These are phyloP conservation scores for Torymus auratus DNA, from an alignment of 2,888 invertebrate genomes.

Conservation along the genomic window DNA sequence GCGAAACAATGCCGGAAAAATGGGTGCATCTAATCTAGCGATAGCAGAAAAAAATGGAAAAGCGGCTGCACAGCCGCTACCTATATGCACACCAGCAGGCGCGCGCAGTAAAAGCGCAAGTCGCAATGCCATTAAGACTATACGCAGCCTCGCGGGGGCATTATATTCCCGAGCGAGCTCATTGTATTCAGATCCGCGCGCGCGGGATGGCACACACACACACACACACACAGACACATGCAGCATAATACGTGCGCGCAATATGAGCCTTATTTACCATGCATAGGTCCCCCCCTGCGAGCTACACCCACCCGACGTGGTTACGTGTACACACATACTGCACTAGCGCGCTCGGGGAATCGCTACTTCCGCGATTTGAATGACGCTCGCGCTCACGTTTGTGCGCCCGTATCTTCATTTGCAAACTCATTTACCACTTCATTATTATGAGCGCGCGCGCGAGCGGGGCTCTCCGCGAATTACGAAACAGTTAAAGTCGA, in stretches of 20 bases:
- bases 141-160: constrained; percentile 58
- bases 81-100: too few species aligned
- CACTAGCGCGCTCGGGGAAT: not conserved
- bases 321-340: not conserved
- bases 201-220: constrained; percentile 54
- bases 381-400: constrained; percentile 30
- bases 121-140: constrained; percentile 65
- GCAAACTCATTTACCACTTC: constrained; percentile 59
- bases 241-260: constrained; percentile 54
- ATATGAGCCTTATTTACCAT: constrained; percentile 69
- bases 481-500: constrained; percentile 42
- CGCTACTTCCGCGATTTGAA: constrained; percentile 60
- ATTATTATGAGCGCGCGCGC: constrained; percentile 35
- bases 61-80: constrained; percentile 1
- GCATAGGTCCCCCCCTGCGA: constrained; percentile 66
- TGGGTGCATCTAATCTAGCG: constrained; percentile 34
- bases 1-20: constrained; percentile 37
- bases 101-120: constrained; percentile 8
- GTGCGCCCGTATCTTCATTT: constrained; percentile 55
- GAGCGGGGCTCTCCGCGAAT: constrained; percentile 22
- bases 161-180: constrained; percentile 65
- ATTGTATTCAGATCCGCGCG: constrained; percentile 73
- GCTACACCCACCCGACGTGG: constrained; percentile 64
- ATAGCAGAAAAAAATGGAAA: constrained; percentile 7
- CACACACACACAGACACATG: constrained; percentile 52